phyloP scores from a whole-genome alignment of 1,140 invertebrate genomes.

The Chelonus insularis region DNA sequence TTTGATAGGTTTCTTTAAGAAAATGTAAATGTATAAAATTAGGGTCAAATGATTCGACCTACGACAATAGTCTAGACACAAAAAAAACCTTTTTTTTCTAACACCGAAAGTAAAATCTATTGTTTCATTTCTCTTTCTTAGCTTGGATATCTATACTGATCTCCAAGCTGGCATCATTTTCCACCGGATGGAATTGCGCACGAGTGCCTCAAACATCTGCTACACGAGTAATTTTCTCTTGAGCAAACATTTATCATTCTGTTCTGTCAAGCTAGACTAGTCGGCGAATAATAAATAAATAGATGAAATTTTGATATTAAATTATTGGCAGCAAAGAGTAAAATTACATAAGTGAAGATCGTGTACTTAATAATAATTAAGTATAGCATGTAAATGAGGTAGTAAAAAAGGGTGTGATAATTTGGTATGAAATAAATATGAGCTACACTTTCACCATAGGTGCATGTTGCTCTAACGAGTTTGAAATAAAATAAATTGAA shows the following conservation, averaged over 20 bases:
- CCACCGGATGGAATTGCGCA: conserved; percentile 21
- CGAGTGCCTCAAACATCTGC: conserved; percentile 21
- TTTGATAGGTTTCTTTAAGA: too few species aligned
- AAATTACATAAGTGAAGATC: too few species aligned
- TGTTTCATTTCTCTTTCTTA: background rate
- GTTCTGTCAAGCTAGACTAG: background rate
- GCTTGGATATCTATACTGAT: conserved; percentile 10
- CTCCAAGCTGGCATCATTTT: conserved; percentile 11
- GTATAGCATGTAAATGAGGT: too few species aligned
- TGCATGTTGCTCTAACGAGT: background rate
- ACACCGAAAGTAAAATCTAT: too few species aligned
- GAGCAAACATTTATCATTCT: conserved; percentile 17
- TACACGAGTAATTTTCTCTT: conserved; percentile 21
- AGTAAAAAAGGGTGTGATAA: too few species aligned
- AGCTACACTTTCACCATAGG: conserved; percentile 6
- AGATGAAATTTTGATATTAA: background rate
- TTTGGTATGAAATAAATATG: background rate
- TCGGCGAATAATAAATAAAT: background rate
- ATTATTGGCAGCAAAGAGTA: too few species aligned
- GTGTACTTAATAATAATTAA: too few species aligned
- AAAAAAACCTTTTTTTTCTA: too few species aligned
- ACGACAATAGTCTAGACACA: too few species aligned
- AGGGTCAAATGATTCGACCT: too few species aligned
- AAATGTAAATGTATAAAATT: too few species aligned
- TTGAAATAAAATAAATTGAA: conserved; percentile 17